A percentile compares a stretch with the other conserved stretches of the same genome.
phyloP scores from a whole-genome alignment of 2,888 invertebrate genomes.

The Plutella xylostella region DNA sequence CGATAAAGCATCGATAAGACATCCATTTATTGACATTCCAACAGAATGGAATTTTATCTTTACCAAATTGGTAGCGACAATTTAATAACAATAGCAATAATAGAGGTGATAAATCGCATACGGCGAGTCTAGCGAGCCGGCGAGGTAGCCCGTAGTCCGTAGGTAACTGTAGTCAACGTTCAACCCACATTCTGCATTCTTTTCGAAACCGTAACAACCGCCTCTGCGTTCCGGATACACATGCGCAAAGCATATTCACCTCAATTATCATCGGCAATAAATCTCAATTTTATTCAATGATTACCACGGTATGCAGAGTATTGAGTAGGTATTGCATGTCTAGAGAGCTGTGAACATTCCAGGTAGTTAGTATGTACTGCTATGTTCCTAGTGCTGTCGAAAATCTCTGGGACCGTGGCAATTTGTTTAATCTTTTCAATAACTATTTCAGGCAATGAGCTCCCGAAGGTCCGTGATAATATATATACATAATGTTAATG shows the following conservation, averaged over 20 bases:
- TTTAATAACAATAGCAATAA: slow-evolving; percentile 55
- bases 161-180: slow-evolving; percentile 62
- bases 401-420: no score
- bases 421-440: no score
- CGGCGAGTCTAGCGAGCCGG: slow-evolving; percentile 23
- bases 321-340: slow-evolving; percentile 53
- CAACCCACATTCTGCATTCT: slow-evolving; percentile 69
- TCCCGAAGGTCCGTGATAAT: no score
- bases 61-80: slow-evolving; percentile 22
- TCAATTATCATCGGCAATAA: slow-evolving; percentile 42
- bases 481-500: no score
- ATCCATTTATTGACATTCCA: no score
- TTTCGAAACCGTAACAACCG: slow-evolving; percentile 68
- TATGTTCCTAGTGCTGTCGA: no score
- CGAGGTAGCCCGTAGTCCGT: no score
- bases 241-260: slow-evolving; percentile 49
- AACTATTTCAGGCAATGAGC: no score
- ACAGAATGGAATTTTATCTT: background rate
- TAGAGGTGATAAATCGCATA: slow-evolving; percentile 34
- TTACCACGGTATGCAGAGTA: background rate
- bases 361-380: no score
- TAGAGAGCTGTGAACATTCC: slow-evolving; percentile 53
- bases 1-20: no score
- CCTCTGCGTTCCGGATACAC: slow-evolving; percentile 63
- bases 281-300: slow-evolving; percentile 22